Evolutionary conservation across 2,113 vertebrate species (phyloP).

Genomic region (Mus spicilegus): DNA sequence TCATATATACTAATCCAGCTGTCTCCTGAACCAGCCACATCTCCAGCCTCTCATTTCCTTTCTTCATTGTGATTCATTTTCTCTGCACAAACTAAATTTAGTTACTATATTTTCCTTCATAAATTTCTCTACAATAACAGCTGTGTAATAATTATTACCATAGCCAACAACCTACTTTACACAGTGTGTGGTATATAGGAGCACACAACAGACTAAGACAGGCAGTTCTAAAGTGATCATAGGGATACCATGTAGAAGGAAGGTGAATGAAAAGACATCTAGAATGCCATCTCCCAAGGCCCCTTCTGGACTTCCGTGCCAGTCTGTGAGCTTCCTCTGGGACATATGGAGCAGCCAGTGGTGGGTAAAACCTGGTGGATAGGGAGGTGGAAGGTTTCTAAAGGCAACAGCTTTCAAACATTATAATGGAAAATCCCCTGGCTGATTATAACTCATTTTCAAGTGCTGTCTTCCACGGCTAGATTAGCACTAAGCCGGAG

Average conservation of each 20-base stretch:
- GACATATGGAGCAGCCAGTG: not conserved
- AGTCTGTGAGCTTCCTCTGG: not conserved
- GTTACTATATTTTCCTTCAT: conserved; percentile 9
- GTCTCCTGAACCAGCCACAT: no score
- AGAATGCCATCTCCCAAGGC: not conserved
- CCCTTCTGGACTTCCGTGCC: not conserved
- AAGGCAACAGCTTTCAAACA: not conserved
- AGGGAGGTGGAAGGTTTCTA: not conserved
- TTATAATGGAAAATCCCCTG: not conserved
- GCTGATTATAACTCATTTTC: not conserved
- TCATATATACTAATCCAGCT: not conserved
- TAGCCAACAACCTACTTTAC: not conserved
- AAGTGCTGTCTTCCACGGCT: not conserved
- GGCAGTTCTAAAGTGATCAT: not conserved
- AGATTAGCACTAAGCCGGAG: not conserved
- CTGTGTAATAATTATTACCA: not conserved
- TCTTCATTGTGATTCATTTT: not conserved
- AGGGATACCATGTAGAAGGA: not conserved
- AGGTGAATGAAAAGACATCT: not conserved
- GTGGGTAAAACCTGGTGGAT: not conserved
- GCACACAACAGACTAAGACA: not conserved
- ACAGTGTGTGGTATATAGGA: not conserved
- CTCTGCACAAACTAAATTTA: not conserved
- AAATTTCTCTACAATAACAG: not conserved
- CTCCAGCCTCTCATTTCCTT: not conserved